A percentile compares a stretch with the other conserved stretches of the same genome.
These are phyloP conservation scores for Meiosimyza decipiens DNA, from an alignment of 2,888 invertebrate genomes.

Conservation along the genomic window DNA sequence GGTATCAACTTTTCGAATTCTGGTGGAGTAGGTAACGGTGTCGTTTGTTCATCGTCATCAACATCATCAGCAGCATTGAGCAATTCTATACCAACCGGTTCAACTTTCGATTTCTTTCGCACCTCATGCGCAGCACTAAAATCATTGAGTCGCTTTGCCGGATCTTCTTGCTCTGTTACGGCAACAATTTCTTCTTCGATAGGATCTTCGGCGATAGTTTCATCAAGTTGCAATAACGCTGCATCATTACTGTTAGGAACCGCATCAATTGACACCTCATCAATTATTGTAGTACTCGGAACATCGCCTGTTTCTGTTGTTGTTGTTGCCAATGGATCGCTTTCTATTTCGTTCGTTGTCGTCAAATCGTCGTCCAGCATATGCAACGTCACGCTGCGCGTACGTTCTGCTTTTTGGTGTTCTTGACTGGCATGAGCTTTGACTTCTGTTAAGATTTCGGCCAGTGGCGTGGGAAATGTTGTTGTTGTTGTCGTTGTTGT, in stretches of 20 bases:
- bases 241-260: too few species aligned
- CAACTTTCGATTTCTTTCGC: slow-evolving; percentile 61
- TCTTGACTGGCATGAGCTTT: not conserved
- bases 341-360: not conserved
- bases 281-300: not conserved
- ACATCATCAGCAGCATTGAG: not conserved
- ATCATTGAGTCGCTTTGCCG: not conserved
- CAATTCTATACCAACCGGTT: slow-evolving; percentile 55
- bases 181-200: not conserved
- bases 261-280: not conserved
- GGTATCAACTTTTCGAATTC: too few species aligned
- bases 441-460: slow-evolving; percentile 13
- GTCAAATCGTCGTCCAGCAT: not conserved
- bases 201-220: too few species aligned
- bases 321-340: too few species aligned
- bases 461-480: slow-evolving; percentile 19
- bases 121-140: slow-evolving; percentile 42
- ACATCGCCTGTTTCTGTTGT: not conserved
- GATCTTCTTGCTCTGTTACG: slow-evolving; percentile 1
- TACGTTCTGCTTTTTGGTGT: slow-evolving; percentile 36
- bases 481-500: slow-evolving; percentile 15
- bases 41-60: slow-evolving; percentile 30
- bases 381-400: slow-evolving; percentile 38
- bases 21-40: slow-evolving; percentile 44
- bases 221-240: not conserved